Evolutionary conservation across 2,797 vertebrate genomes (phyloP).

Genomic region (Mycteria americana): DNA sequence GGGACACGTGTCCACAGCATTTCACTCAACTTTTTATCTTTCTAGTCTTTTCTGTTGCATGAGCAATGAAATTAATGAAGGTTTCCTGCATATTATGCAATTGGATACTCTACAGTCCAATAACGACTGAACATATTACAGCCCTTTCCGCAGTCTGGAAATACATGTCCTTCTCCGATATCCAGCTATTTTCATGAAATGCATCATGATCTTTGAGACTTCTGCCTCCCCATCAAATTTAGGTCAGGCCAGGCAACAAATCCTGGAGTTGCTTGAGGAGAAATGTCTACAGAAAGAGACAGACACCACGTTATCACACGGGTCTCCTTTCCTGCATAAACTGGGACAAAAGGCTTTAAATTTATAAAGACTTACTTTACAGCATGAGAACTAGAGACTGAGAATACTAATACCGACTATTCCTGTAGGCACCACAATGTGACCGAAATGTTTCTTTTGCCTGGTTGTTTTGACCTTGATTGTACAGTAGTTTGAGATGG

Average conservation of each 20-base stretch:
- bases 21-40: not conserved
- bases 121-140: not conserved
- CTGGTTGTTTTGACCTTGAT: not conserved
- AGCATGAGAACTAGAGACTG: not conserved
- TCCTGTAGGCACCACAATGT: not conserved
- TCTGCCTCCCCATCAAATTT: not conserved
- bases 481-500: not conserved
- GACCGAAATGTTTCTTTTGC: not conserved
- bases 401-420: not conserved
- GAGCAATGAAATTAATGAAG: not conserved
- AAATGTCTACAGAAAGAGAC: not conserved
- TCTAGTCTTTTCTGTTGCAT: not conserved
- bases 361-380: not conserved
- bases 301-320: rapidly evolving
- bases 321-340: not conserved
- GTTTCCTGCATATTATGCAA: not conserved
- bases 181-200: not conserved
- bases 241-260: not conserved
- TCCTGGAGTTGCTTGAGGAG: not conserved
- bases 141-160: not conserved
- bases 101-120: not conserved
- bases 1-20: not conserved
- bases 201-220: not conserved
- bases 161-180: not conserved
- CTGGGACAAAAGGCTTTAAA: not conserved